Conservation (phyloP, 2,888 invertebrate species). For the Pemphredon lugubris region DNA sequence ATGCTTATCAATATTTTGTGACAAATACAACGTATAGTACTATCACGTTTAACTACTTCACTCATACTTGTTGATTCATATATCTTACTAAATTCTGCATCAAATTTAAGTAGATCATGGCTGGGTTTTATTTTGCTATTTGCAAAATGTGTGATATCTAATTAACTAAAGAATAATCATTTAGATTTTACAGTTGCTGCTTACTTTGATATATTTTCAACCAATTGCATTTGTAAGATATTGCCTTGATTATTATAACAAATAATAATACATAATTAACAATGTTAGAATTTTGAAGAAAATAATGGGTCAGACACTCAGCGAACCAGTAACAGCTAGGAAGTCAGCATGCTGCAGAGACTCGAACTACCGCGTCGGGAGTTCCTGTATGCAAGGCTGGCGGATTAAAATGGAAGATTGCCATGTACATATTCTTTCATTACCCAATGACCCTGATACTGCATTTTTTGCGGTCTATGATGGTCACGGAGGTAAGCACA, state of each 20-base stretch:
- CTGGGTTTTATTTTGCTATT: too few species aligned
- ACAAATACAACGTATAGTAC: too few species aligned
- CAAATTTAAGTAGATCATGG: too few species aligned
- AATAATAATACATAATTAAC: constrained; percentile 5
- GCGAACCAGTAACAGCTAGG: constrained; percentile 97
- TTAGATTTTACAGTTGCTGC: neutral
- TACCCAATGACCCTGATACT: constrained; percentile 95
- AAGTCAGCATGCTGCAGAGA: constrained; percentile 92
- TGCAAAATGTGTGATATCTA: too few species aligned
- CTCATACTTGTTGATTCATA: too few species aligned
- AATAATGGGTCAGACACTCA: constrained; percentile 97
- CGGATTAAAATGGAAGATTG: constrained; percentile 99
- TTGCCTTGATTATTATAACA: too few species aligned
- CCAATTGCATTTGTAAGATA: neutral
- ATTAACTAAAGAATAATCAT: neutral
- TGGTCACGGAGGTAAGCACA: constrained; percentile 90
- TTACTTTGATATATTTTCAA: neutral
- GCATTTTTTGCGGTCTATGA: constrained; percentile 99
- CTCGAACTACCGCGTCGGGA: constrained; percentile 89
- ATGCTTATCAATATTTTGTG: too few species aligned
- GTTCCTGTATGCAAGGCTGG: constrained; percentile 99
- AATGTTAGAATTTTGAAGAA: constrained; percentile 27
- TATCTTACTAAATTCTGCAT: too few species aligned
- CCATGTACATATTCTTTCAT: constrained; percentile 96
- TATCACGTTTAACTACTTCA: too few species aligned